Evolutionary conservation across 1,140 invertebrate species (phyloP), one percentile per base, ranked within the genome.

Genomic region (Heliconius hermathena): DNA sequence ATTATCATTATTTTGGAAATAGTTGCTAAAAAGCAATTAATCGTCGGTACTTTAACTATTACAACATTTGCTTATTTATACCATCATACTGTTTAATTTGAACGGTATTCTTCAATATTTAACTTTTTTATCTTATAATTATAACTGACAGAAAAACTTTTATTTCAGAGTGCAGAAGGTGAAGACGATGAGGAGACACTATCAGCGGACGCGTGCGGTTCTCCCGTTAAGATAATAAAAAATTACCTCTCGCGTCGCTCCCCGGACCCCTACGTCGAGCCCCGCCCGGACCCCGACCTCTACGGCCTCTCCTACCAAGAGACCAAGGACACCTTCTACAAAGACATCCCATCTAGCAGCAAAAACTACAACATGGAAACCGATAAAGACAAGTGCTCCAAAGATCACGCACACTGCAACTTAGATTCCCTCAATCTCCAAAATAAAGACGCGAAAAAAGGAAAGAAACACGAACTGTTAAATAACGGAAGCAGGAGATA

Each of bases 121-220:
- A 36, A 36, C 33, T 46, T 16, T 46, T 0, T 22, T 57, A 22
- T 20, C 16, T 18, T 16, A 54, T 54, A 54, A 54, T 18, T 3
- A 6, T 18, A 54, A 36, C 13, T 57, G 0, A 22, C 8, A 22
- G 9, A 16, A 72, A 41, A n/a, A 72, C 66, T 78, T 54, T 72
- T 54, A 38, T 75, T 75, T 72, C 82, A 95, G 94, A 94, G 91
- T 73, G 91, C 87, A 26, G 94, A 95, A 84, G 94, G 93, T 38
- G 94, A 95, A 79, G 95, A 95, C 3, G 95, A 96, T 77, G 95
- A 95, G 83, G 94, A 95, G 52, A 95, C 95, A 1, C 80, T 95
- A 20, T 95, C 95, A 54, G 91, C 90, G 16, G 95, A 95, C 72
- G 84, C 90, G 4, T 89, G 89, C 74, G 86, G 88, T 33, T 90